These are phyloP conservation scores for Danio kyathit DNA, from an alignment of 2,797 vertebrate species.

Conservation along the genomic window DNA sequence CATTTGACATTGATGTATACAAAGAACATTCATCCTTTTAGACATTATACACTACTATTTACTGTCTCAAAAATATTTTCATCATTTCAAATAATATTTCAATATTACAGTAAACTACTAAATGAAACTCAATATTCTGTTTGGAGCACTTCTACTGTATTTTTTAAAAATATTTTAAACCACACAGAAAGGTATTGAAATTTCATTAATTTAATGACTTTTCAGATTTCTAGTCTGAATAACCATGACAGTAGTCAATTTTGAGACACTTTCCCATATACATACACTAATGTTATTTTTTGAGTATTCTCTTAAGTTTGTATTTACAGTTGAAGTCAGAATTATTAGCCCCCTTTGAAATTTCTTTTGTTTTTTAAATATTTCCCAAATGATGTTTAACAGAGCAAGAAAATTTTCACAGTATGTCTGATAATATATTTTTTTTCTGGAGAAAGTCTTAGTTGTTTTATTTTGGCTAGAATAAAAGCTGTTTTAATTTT, in stretches of 20 bases:
- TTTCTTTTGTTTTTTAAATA: too few relatives aligned
- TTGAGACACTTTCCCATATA: neutral
- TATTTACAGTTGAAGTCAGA: neutral
- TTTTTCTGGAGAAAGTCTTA: too few relatives aligned
- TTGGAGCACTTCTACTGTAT: conserved; percentile 10
- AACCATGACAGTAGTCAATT: neutral
- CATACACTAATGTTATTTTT: neutral
- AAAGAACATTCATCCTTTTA: conserved; percentile 36
- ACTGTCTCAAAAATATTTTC: conserved; percentile 28
- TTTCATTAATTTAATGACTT: neutral
- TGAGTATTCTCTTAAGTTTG: neutral
- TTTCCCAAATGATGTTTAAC: too few relatives aligned
- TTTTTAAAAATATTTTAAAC: neutral
- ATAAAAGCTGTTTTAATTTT: too few relatives aligned
- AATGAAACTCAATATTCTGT: conserved; percentile 39
- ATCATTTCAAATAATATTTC: conserved; percentile 33
- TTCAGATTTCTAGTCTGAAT: conserved; percentile 7
- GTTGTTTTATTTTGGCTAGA: too few relatives aligned
- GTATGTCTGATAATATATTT: too few relatives aligned
- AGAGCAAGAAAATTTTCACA: too few relatives aligned
- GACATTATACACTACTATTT: conserved; percentile 26
- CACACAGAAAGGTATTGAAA: neutral
- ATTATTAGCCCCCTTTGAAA: too few relatives aligned
- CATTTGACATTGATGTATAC: conserved; percentile 6
- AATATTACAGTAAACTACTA: conserved; percentile 9